These are phyloP conservation scores for Myopa tessellatipennis DNA, from an alignment of 2,888 invertebrate species.

Conservation along the genomic window DNA sequence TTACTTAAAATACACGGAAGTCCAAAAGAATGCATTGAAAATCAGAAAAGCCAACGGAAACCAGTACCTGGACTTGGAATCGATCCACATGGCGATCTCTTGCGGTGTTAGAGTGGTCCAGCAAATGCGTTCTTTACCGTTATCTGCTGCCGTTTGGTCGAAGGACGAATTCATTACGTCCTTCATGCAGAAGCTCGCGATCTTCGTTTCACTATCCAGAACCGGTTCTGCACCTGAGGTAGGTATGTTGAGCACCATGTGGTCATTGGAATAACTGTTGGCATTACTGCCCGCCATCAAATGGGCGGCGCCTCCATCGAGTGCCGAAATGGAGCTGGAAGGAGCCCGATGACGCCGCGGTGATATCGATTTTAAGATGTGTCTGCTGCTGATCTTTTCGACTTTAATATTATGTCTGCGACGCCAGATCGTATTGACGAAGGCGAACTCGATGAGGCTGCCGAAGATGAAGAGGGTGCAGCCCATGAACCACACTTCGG, in stretches of 20 bases:
- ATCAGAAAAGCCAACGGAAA: slow-evolving; percentile 83
- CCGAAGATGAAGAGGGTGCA: slow-evolving; percentile 88
- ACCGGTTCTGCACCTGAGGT: slow-evolving; percentile 32
- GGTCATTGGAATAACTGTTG: slow-evolving; percentile 70
- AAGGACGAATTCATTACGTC: background rate
- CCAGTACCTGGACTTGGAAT: slow-evolving; percentile 77
- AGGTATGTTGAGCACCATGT: slow-evolving; percentile 74
- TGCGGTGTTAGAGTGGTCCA: slow-evolving; percentile 90
- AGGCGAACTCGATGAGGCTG: slow-evolving; percentile 87
- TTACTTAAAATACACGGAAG: slow-evolving; percentile 74
- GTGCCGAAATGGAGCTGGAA: slow-evolving; percentile 72
- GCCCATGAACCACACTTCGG: slow-evolving; percentile 90
- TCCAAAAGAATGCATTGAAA: slow-evolving; percentile 85
- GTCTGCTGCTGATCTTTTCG: slow-evolving; percentile 76
- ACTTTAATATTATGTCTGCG: slow-evolving; percentile 72
- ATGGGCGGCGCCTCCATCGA: slow-evolving; percentile 7
- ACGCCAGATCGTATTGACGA: slow-evolving; percentile 89
- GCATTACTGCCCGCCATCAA: background rate
- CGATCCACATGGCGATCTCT: slow-evolving; percentile 89
- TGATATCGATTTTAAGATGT: slow-evolving; percentile 84
- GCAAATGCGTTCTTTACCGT: slow-evolving; percentile 57
- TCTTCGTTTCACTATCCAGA: slow-evolving; percentile 40
- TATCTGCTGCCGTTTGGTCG: slow-evolving; percentile 55
- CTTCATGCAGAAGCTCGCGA: slow-evolving; percentile 41
- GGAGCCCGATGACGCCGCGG: slow-evolving; percentile 80